Evolutionary conservation across 2,113 vertebrate species (phyloP).

Genomic region (Onychostoma macrolepis): DNA sequence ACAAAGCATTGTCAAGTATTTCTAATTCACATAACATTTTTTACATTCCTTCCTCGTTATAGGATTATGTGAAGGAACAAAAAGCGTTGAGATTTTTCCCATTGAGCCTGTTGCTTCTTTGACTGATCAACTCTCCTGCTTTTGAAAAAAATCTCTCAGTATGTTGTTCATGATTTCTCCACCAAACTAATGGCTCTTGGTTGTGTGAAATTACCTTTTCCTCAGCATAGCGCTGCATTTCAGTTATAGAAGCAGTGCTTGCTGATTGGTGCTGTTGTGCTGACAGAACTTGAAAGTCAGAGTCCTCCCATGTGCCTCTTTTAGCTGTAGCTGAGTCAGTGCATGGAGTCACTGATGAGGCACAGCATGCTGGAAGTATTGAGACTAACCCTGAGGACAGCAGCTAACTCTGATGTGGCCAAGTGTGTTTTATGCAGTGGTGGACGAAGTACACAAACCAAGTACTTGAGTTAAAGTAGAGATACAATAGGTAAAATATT

Average conservation of each 20-base stretch:
- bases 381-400: background rate
- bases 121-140: slow-evolving; percentile 5
- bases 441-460: too few relatives aligned
- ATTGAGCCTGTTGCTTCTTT: slow-evolving; percentile 2
- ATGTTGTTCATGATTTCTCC: slow-evolving; percentile 44
- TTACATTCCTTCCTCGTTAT: too few relatives aligned
- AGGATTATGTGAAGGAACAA: background rate
- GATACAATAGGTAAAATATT: too few relatives aligned
- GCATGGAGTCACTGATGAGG: slow-evolving; percentile 29
- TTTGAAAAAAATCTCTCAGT: slow-evolving; percentile 37
- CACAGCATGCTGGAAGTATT: background rate
- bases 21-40: too few relatives aligned
- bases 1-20: too few relatives aligned
- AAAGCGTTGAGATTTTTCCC: background rate
- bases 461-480: background rate
- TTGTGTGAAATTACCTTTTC: slow-evolving; percentile 41
- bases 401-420: too few relatives aligned
- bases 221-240: slow-evolving; percentile 44
- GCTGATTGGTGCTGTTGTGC: slow-evolving; percentile 32
- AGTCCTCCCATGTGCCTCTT: slow-evolving; percentile 4
- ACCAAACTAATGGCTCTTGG: slow-evolving; percentile 47
- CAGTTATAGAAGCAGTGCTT: slow-evolving; percentile 43
- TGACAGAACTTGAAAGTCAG: slow-evolving; percentile 44
- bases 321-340: too few relatives aligned
- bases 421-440: too few relatives aligned